A percentile compares a stretch with the other conserved stretches of the same genome.
These are phyloP conservation scores for Taenaris catops DNA, from an alignment of 2,888 invertebrate species.

Conservation along the genomic window DNA sequence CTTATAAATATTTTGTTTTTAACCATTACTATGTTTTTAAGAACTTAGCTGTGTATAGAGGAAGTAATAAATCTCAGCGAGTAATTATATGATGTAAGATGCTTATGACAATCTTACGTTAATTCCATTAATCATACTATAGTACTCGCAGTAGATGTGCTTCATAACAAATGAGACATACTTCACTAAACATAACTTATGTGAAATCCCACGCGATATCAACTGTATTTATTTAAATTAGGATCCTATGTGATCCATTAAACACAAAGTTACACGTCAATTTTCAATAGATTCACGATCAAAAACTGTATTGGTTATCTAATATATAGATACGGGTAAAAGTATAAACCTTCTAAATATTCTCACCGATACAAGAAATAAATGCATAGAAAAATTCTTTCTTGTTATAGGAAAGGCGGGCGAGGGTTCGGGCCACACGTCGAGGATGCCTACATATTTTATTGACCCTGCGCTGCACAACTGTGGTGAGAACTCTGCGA, in stretches of 20 bases:
- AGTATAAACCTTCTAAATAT: conserved; percentile 38
- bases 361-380: conserved; percentile 54
- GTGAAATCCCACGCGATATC: conserved; percentile 1
- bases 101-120: too few species aligned
- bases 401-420: conserved; percentile 71
- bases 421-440: conserved; percentile 51
- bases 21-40: too few species aligned
- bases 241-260: background rate
- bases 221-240: conserved; percentile 1
- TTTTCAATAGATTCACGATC: conserved; percentile 10
- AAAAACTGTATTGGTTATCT: conserved; percentile 17
- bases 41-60: too few species aligned
- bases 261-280: conserved; percentile 2
- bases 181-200: background rate
- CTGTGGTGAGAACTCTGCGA: conserved; percentile 20
- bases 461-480: conserved; percentile 50
- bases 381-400: conserved; percentile 76
- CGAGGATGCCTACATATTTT: conserved; percentile 74
- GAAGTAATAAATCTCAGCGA: too few species aligned
- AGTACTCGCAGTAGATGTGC: too few species aligned
- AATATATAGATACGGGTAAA: conserved; percentile 20
- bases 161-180: too few species aligned
- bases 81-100: too few species aligned
- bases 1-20: too few species aligned
- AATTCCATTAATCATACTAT: too few species aligned